Evolutionary conservation across 2,797 vertebrate genomes (phyloP), one percentile per base, ranked within the genome.

Genomic region (Enteromius argenteus): DNA sequence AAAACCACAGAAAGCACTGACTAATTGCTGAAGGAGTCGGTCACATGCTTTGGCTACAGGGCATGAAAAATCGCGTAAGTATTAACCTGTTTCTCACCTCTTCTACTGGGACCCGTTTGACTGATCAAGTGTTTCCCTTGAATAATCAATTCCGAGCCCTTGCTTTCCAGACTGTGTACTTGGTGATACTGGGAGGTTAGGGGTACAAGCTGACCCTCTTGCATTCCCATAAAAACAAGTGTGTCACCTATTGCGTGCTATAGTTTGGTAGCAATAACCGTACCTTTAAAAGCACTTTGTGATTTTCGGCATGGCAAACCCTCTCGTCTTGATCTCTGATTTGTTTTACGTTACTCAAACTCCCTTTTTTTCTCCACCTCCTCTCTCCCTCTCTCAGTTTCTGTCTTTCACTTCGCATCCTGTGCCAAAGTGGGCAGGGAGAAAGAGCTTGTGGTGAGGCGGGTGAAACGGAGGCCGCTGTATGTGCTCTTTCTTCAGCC

Each of bases 391-490:
- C 15, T 83, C 66, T 81, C 49, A 58, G 89, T 90, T 88, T 84
- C 91, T 93, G 91, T 91, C 92, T 92, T 93, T 93, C 91, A 90
- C 93, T 95, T 95, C 91, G 94, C 72, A 94, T 94, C 93, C 88
- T 35, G 89, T 94, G 94, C 93, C 94, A 94, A 94, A 95, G 91
- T 94, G 94, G 94, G 95, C 95, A 93, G 94, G 94, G 93, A 73
- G 91, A 93, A 86, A 68, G 90, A 92, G 87, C 93, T 85, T 85
- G 90, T 93, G 93, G 92, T 92, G 81, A 92, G 84, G 90, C 93
- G 92, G 92, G 94, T 89, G 90, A 94, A 93, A 90, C 89, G 87
- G 91, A 92, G 92, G 93, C 93, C 94, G 92, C 92, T 89, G 81
- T 92, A 91, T 91, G 91, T 91, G 92, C 93, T 85, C 86, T 90